These are phyloP conservation scores for Leuctra nigra DNA, from an alignment of 2,888 invertebrate species.

Conservation along the genomic window DNA sequence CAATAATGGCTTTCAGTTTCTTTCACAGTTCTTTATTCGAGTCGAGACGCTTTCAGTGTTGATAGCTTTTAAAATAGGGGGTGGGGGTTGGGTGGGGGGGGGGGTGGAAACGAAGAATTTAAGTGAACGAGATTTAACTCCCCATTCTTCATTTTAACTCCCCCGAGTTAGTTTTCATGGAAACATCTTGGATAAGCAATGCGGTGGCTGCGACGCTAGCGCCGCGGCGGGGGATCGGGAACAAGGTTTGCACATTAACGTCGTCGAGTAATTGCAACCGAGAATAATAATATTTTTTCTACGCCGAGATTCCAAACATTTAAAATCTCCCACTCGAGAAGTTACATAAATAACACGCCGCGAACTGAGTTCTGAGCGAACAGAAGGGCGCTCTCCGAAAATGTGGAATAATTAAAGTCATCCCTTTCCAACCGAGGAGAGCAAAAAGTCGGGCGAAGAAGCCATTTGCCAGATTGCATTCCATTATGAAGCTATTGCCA, in stretches of 20 bases:
- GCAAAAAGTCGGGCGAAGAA: no score
- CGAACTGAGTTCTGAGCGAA: no score
- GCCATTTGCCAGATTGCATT: no score
- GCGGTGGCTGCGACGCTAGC: not conserved
- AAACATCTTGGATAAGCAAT: constrained; percentile 9
- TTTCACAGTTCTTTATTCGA: not conserved
- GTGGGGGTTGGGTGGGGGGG: no score
- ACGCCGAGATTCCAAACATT: not conserved
- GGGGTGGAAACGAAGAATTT: constrained; percentile 1
- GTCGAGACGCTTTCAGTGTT: not conserved
- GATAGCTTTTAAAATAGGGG: constrained; percentile 7
- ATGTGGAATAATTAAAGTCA: constrained; percentile 6
- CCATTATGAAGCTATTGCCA: no score
- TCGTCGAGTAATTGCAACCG: not conserved
- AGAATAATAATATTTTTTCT: not conserved
- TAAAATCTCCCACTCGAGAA: not conserved
- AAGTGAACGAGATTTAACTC: constrained; percentile 17
- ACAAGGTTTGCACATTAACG: constrained; percentile 6
- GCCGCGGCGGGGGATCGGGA: no score
- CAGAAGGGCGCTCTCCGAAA: not conserved
- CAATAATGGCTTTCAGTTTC: constrained; percentile 4
- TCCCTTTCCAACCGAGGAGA: no score
- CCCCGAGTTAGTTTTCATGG: not conserved
- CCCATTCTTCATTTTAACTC: constrained; percentile 13
- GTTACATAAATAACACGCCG: constrained; percentile 10